These are phyloP conservation scores for Drosophila biarmipes DNA, from an alignment of 1,140 invertebrate genomes.

Conservation along the genomic window DNA sequence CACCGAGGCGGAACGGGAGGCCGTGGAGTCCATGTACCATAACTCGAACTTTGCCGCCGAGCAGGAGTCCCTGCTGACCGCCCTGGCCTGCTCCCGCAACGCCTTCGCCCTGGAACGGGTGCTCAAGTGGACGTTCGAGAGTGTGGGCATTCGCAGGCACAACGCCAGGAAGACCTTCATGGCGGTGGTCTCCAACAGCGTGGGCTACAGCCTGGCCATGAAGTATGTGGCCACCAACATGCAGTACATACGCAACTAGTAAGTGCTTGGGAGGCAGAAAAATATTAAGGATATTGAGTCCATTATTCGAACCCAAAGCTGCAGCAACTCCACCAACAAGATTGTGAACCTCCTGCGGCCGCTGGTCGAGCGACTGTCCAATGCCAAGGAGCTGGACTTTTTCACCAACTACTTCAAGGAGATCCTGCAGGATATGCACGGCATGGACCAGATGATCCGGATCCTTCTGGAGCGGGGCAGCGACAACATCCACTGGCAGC, in stretches of 20 bases:
- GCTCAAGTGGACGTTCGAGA: conserved; percentile 1
- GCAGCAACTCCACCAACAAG: conserved; percentile 13
- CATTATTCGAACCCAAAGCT: neutral
- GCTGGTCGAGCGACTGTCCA: conserved; percentile 1
- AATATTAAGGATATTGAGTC: too few species aligned
- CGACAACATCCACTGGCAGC: conserved; percentile 8
- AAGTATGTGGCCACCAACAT: neutral
- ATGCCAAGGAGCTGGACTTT: neutral
- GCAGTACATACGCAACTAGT: conserved; percentile 1
- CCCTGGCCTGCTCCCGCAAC: conserved; percentile 11
- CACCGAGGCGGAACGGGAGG: neutral
- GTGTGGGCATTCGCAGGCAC: neutral
- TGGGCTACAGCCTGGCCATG: conserved; percentile 1
- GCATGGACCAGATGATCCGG: neutral
- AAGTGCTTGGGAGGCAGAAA: neutral
- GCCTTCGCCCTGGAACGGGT: neutral
- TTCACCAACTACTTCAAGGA: neutral
- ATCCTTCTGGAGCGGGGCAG: conserved; percentile 2
- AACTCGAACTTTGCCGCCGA: conserved; percentile 10
- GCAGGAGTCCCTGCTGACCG: conserved; percentile 7
- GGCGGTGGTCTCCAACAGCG: neutral
- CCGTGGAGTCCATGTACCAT: neutral
- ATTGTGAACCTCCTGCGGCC: neutral
- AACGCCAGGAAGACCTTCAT: conserved; percentile 3
- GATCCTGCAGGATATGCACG: neutral